Evolutionary conservation across 2,113 vertebrate genomes (phyloP).

Genomic region (Damaliscus lunatus): DNA sequence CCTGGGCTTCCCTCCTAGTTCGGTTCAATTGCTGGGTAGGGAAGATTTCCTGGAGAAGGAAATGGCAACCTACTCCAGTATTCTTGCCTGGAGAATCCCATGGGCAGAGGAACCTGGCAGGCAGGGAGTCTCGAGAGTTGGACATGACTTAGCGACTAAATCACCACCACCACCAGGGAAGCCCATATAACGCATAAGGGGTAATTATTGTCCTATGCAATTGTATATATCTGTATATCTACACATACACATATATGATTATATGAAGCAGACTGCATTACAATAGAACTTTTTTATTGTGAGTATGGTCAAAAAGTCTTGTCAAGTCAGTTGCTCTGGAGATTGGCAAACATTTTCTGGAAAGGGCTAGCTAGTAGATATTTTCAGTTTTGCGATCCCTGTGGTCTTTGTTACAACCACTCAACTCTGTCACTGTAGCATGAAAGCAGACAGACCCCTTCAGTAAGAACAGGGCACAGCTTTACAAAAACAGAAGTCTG

Average conservation of each 20-base stretch:
- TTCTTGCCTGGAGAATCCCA: not conserved
- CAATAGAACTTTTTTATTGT: not conserved
- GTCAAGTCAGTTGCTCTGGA: not conserved
- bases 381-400: not conserved
- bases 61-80: not conserved
- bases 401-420: not conserved
- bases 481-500: not conserved
- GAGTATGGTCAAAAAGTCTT: not conserved
- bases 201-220: not conserved
- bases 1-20: not conserved
- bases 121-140: not conserved
- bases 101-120: not conserved
- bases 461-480: not conserved
- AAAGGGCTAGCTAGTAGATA: not conserved
- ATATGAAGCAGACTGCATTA: not conserved
- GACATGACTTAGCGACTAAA: not conserved
- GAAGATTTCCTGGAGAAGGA: not conserved
- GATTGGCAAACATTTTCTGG: not conserved
- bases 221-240: not conserved
- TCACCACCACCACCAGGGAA: not conserved
- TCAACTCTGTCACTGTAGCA: not conserved
- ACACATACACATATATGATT: not conserved
- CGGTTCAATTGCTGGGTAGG: rapidly evolving
- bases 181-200: not conserved
- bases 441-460: not conserved